Base-by-base conservation (phyloP, 1,140 invertebrate species). In the Zeugodacus cucurbitae region DNA sequence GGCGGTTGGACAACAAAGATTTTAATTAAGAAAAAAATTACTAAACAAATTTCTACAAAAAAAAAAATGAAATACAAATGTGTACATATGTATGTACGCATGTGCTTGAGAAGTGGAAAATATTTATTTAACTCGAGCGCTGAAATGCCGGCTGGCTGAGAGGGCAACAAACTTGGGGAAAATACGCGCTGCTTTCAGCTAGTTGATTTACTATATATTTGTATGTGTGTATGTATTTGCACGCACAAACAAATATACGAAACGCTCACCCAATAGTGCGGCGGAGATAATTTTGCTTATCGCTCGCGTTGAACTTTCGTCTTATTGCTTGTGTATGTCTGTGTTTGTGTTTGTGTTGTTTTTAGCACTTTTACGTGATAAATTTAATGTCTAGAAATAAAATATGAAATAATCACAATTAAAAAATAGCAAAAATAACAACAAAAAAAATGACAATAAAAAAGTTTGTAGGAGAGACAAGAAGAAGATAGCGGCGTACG, bases 361-460 rank as follows among this genome's bases (percentile, higher is more conserved):
- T 82, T 82, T 48, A 48, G 22, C 37, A 48, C 41, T 82, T 82
- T 82, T 82, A 48, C 41, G 74, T 34, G 74, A 82, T 82, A 82
- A 82, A 82, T 82, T 82, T 82, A 41, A 82, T 82, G 74, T 82
- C 74, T 82, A 82, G 41, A 82, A 82, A 82, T 48, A 82, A 82
- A 48, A 82, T n/a, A 20, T 82, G 3, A 48, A 82, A 37, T 37
- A 74, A 74, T 74, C 34, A 41, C 14, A 34, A 8, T 34, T 34
- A 32, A 32, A 32, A 32, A 17, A 67, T 32, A 34, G 64, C 14
- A 67, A 67, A 67, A 67, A n/a, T n/a, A n/a, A n/a, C n/a, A n/a
- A n/a, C n/a, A n/a, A n/a, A n/a, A n/a, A n/a, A n/a, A n/a, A n/a
- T n/a, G 14, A 32, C 26, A 34, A 74, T 22, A 74, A 74, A 70